Conservation (phyloP, 2,888 invertebrate species). For the Cheilosia soror region DNA sequence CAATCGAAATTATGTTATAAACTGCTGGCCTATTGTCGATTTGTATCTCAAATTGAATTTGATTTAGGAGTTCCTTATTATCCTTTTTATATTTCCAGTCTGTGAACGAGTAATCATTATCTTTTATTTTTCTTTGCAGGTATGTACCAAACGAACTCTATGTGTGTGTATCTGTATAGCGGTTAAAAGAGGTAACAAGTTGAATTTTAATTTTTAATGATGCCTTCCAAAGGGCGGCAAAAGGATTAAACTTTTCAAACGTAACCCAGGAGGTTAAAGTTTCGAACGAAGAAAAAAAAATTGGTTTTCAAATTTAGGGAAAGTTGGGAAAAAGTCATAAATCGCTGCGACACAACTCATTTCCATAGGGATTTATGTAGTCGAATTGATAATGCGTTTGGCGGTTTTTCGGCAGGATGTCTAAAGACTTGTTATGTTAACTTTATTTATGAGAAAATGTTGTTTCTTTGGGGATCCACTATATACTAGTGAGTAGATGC, state of each 20-base stretch:
- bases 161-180: not conserved
- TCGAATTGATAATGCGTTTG: conserved; percentile 43
- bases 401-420: not conserved
- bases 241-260: conserved; percentile 27
- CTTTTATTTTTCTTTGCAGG: conserved; percentile 51
- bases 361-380: conserved; percentile 33
- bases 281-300: not conserved
- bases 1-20: conserved; percentile 31
- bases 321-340: conserved; percentile 34
- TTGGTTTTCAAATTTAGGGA: conserved; percentile 10
- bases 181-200: conserved; percentile 27
- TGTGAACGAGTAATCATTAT: conserved; percentile 26
- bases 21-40: conserved; percentile 29
- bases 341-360: conserved; percentile 13
- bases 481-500: not conserved
- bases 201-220: conserved; percentile 22
- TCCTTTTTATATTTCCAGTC: conserved; percentile 8
- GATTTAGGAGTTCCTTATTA: conserved; percentile 44
- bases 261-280: conserved; percentile 3
- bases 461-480: not conserved
- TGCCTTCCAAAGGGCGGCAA: not conserved
- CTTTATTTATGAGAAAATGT: conserved; percentile 34
- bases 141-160: conserved; percentile 40
- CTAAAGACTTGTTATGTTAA: conserved; percentile 22
- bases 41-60: conserved; percentile 65